Evolutionary conservation across 2,888 invertebrate species (phyloP), one percentile per base, ranked within the genome.

Genomic region (Lasioglossum villosulum): DNA sequence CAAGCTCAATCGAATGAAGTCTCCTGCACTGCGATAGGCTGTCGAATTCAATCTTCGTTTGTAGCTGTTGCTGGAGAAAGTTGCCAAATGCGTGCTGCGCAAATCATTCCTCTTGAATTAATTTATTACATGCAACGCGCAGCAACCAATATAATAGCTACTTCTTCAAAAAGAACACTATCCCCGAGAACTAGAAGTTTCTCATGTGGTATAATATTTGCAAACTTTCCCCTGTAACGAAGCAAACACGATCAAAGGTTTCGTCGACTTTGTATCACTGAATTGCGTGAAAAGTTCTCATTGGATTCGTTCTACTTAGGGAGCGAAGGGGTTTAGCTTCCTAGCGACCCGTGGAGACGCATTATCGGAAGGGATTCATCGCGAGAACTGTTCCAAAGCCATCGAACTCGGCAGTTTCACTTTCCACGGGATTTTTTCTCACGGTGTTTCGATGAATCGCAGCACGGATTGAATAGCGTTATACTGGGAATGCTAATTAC

Each of bases 361-460:
- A 71, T 37, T 39, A 52, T 81, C 27, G 23, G 27, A 48, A 30
- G 23, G 52, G 37, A 70, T n/a, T 39, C 77, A 37, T 14, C 45
- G 12, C 71, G 66, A 52, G 76, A 78, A 82, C n/a, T 45, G 34
- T 82, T 75, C 52, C 45, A 19, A 39, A 39, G 48, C 6, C 27
- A 75, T 83, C 83, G 75, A 52, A 45, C 63, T 19, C 45, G 23
- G n/a, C n/a, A 27, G 10, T 78, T 78, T 83, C 85, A 77, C 86
- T 86, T 83, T 86, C 84, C 74, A 56, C 79, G 30, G 70, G 48
- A 78, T 59, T 80, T 85, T 83, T 76, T 78, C 78, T 79, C 76
- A 71, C 56, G n/a, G 70, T 45, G 52, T 80, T 81, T 75, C 78
- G 14, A 74, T 82, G 86, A 86, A 84, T 72, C 78, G 1, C 75